Evolutionary conservation across 2,888 invertebrate genomes (phyloP), one percentile per base, ranked within the genome.

Genomic region (Cephus runcator): DNA sequence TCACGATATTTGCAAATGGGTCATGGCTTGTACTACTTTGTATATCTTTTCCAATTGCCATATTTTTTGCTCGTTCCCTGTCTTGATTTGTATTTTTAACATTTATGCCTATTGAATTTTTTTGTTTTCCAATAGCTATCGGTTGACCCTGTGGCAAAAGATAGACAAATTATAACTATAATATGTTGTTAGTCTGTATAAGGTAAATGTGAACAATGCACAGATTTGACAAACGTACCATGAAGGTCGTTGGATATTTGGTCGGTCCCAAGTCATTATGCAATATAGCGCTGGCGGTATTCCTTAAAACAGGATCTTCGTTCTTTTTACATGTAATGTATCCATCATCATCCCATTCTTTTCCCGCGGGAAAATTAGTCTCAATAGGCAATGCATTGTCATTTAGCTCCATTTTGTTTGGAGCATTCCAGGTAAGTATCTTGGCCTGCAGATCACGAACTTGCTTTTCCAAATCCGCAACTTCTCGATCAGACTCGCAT

Each of bases 401-500:
- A 12, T 34, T 36, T 69, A 31, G 35, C 3, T 33, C 36, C 2
- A 69, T 34, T 71, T 33, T 79, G 15, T 23, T 69, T 40, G 73
- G 34, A 12, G 73, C 75, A n/a, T 78, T 79, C 75, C 69, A 68
- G 2, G 74, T 69, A 35, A 80, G 74, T n/a, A 84, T 69, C 69
- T 69, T 79, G 68, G 77, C 71, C 76, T 79, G 81, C 30, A 89
- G 69, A 40, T 88, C 84, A 31, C 74, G 73, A 11, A 90, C 81
- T 81, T 87, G 79, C 36, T 73, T 83, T 74, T 88, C 88, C 35
- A 91, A 83, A 15, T 81, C 77, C 69, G 84, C 83, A 68, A 92
- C 88, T 86, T 92, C 91, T 11, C 87, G 76, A 81, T 93, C 92
- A 15, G 92, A 88, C 34, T 90, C 86, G 77, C 89, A 90, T 33